These are phyloP conservation scores for Petromus typicus DNA, from an alignment of 2,113 vertebrate genomes.

Conservation along the genomic window DNA sequence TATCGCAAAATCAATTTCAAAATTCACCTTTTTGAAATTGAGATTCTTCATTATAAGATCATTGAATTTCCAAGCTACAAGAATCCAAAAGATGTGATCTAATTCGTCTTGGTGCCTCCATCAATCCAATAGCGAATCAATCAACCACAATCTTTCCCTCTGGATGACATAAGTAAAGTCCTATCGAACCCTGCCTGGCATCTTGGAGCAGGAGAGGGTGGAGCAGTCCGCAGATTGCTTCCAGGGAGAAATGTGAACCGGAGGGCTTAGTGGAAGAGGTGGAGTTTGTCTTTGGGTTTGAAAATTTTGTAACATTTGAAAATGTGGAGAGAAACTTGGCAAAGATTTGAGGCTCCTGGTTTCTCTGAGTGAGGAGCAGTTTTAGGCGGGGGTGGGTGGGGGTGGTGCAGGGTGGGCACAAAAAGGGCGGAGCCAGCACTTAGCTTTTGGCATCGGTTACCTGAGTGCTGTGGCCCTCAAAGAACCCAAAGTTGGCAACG, in stretches of 20 bases:
- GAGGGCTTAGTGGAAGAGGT: not conserved
- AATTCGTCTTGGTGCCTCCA: not conserved
- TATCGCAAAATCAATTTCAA: slow-evolving; percentile 36
- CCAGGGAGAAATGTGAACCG: not conserved
- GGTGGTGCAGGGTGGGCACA: rapidly evolving
- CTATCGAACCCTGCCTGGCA: not conserved
- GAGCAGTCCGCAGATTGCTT: rapidly evolving
- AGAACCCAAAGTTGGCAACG: not conserved
- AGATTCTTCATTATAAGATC: slow-evolving; percentile 34
- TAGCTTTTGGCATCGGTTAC: not conserved
- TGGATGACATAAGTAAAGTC: not conserved
- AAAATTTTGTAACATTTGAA: not conserved
- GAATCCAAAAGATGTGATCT: not conserved
- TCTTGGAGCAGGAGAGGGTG: not conserved
- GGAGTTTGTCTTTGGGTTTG: not conserved
- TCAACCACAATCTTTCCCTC: not conserved
- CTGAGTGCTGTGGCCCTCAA: not conserved
- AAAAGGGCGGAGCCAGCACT: rapidly evolving
- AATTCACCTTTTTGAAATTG: slow-evolving; percentile 5
- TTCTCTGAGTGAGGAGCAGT: no score
- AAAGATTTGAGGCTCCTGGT: not conserved
- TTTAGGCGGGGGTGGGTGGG: no score
- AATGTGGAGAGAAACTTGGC: not conserved
- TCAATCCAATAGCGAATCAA: not conserved
- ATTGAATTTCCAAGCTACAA: not conserved